Evolutionary conservation across 2,797 vertebrate species (phyloP), one percentile per base, ranked within the genome.

Genomic region (Chrosomus eos): DNA sequence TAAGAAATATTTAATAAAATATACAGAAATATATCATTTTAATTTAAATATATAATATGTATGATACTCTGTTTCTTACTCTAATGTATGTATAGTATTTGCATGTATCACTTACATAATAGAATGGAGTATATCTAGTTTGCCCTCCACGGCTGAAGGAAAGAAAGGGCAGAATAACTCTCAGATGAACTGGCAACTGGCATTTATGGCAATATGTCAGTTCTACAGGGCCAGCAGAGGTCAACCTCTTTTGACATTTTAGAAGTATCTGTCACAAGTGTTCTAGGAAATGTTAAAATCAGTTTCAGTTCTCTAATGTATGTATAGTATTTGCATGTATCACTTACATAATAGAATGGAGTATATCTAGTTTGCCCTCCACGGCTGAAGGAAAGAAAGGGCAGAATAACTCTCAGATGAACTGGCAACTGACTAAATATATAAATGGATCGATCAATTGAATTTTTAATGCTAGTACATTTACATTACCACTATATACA

Each of bases 121-220:
- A 36, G 8, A 73, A 64, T 18, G 1, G 14, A 74, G 40, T 71
- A 36, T 43, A 45, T 76, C 72, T 81, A 36, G 13, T 45, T n/a
- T 82, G 26, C 26, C 21, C 28, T 82, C 36, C 31, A 21, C 0
- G 26, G 11, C 82, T 78, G 14, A 70, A 62, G 48, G 40, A 82
- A 60, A 77, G 71, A 53, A 53, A 86, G 72, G 36, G 58, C 70
- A 51, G 40, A 26, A 21, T 36, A 40, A 75, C 81, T 83, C 60
- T 67, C 45, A 82, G 73, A 82, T 43, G 53, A n/a, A n/a, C n/a
- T 77, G 26, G 53, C 66, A 67, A 64, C 31, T 87, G 80, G 66
- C 76, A 87, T 83, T 87, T 87, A 81, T 82, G 80, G 60, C 75
- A 80, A 70, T 85, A 75, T 79, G 74, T 28, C 74, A 70, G 60